These are phyloP conservation scores for Cactoblastis cactorum DNA, from an alignment of 2,888 invertebrate species.

Conservation along the genomic window DNA sequence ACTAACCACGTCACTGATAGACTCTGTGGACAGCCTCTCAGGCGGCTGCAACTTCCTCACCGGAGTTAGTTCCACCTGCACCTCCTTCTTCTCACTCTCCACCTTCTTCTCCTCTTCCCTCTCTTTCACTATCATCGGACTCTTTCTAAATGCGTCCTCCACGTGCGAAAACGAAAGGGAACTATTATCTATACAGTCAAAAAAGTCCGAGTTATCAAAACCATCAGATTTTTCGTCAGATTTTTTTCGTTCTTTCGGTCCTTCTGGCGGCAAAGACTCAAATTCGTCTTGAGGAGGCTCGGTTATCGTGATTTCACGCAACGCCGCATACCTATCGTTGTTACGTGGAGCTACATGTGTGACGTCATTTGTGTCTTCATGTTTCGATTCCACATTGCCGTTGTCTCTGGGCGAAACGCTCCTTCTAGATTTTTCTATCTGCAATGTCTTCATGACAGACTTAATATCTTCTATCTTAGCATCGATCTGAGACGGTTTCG, in stretches of 20 bases:
- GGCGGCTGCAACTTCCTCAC: slow-evolving; percentile 49
- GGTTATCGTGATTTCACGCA: slow-evolving; percentile 86
- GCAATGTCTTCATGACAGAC: slow-evolving; percentile 67
- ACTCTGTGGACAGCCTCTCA: slow-evolving; percentile 79
- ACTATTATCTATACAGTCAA: slow-evolving; percentile 75
- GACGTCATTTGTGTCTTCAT: slow-evolving; percentile 43
- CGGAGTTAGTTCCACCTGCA: slow-evolving; percentile 38
- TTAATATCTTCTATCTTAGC: slow-evolving; percentile 72
- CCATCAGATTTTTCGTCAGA: slow-evolving; percentile 76
- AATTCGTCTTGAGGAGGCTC: slow-evolving; percentile 79
- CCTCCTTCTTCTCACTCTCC: slow-evolving; percentile 39
- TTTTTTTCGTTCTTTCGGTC: slow-evolving; percentile 70
- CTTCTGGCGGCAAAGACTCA: slow-evolving; percentile 67
- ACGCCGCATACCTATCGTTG: slow-evolving; percentile 87
- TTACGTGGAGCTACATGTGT: background rate
- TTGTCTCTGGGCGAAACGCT: slow-evolving; percentile 73
- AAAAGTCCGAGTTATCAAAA: slow-evolving; percentile 73
- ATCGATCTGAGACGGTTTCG: slow-evolving; percentile 63
- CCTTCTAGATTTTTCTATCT: slow-evolving; percentile 55
- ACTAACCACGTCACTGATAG: slow-evolving; percentile 81
- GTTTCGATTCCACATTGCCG: slow-evolving; percentile 55
- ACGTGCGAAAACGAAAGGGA: slow-evolving; percentile 72
- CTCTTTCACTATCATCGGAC: slow-evolving; percentile 58
- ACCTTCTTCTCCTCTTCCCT: slow-evolving; percentile 55
- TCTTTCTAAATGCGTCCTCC: slow-evolving; percentile 73